phyloP scores from a whole-genome alignment of 2,113 vertebrate species.

The Ciconia maguari region DNA sequence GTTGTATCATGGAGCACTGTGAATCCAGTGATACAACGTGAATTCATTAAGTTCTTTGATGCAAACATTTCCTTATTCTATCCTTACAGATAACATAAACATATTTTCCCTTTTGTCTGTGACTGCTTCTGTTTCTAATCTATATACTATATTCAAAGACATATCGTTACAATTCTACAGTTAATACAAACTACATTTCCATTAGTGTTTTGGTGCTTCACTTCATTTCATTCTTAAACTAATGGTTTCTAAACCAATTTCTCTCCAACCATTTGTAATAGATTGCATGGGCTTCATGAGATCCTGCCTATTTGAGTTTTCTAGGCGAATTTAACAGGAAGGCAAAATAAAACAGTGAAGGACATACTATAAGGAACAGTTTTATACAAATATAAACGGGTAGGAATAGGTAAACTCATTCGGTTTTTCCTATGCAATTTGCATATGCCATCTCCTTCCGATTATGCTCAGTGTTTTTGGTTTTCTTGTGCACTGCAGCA shows the following conservation, averaged over 20 bases:
- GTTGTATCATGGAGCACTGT: not conserved
- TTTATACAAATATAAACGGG: not conserved
- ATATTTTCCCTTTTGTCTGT: not conserved
- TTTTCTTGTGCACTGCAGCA: not conserved
- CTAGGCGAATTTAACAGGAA: not conserved
- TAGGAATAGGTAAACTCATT: not conserved
- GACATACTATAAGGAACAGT: not conserved
- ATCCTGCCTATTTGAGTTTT: not conserved
- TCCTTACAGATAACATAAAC: not conserved
- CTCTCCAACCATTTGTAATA: not conserved
- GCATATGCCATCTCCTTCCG: not conserved
- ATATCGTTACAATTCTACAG: not conserved
- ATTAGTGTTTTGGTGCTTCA: not conserved
- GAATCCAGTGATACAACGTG: not conserved
- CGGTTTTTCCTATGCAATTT: not conserved
- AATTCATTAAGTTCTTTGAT: not conserved
- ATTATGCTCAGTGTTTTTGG: not conserved
- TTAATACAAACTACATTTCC: not conserved
- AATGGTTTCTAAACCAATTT: not conserved
- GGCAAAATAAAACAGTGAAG: not conserved
- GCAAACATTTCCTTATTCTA: not conserved
- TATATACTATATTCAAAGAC: not conserved
- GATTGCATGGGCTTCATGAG: not conserved
- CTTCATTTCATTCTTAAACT: not conserved
- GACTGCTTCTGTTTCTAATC: not conserved